Conservation (phyloP, 2,113 vertebrate genomes). For the Dromaius novaehollandiae region DNA sequence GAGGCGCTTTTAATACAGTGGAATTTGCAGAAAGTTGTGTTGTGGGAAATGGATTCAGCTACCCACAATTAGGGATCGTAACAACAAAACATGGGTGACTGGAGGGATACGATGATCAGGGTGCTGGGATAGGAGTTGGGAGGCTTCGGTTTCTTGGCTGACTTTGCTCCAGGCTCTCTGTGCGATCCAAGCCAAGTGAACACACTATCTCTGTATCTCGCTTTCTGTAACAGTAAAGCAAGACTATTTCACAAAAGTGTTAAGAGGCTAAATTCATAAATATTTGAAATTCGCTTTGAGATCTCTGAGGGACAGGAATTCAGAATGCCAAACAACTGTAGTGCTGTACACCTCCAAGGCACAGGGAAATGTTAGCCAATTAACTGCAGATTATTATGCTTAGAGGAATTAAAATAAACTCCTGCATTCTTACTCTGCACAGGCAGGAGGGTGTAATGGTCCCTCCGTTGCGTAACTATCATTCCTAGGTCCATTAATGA, state of each 20-base stretch:
- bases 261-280: slow-evolving; percentile 43
- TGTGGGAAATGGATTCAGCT: not conserved
- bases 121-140: fast-evolving
- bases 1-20: not conserved
- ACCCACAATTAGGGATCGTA: not conserved
- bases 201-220: not conserved
- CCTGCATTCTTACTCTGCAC: not conserved
- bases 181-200: not conserved
- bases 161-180: fast-evolving
- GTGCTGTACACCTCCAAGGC: not conserved
- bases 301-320: not conserved
- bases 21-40: not conserved
- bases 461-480: not conserved
- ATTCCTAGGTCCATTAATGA: not conserved
- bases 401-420: slow-evolving; percentile 29
- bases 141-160: not conserved
- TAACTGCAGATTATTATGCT: slow-evolving; percentile 32
- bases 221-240: not conserved
- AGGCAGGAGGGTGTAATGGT: not conserved
- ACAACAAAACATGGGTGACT: not conserved
- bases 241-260: not conserved
- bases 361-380: not conserved
- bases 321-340: not conserved
- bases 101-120: not conserved
- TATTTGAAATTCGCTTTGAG: slow-evolving; percentile 32